Percentiles rank a stretch among this genome's conserved stretches.
Evolutionary conservation across 23 tunicate genomes (phyloP).

Genomic region (Styela clava): DNA sequence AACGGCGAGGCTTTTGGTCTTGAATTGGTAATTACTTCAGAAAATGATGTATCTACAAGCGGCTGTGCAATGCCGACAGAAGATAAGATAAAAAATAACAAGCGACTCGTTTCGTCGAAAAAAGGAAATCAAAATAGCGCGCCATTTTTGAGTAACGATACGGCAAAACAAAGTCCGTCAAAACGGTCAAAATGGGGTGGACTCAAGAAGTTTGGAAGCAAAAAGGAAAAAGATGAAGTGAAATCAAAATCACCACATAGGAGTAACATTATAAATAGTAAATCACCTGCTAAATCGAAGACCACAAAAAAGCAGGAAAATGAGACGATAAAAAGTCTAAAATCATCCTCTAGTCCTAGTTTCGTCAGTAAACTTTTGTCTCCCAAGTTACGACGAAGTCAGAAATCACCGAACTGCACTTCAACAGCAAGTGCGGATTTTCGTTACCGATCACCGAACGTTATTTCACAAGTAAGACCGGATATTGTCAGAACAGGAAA

Average conservation of each 20-base stretch:
- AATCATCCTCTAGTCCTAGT: conserved; percentile 20
- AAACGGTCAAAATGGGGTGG: conserved; percentile 42
- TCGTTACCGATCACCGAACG: conserved; percentile 13
- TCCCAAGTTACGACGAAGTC: conserved; percentile 33
- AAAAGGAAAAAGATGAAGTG: conserved; percentile 6
- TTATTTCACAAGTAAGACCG: neutral
- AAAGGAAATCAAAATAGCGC: neutral
- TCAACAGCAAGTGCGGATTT: neutral
- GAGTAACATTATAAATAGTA: neutral
- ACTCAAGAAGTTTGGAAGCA: conserved; percentile 29
- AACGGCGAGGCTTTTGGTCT: conserved; percentile 41
- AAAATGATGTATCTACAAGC: neutral
- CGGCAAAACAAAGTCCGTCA: neutral
- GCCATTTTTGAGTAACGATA: neutral
- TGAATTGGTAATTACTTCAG: conserved; percentile 65
- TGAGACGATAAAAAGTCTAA: neutral
- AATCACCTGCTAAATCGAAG: conserved; percentile 4
- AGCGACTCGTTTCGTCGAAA: neutral
- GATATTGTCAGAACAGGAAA: conserved; percentile 17
- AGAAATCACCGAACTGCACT: conserved; percentile 4
- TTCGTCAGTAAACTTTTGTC: conserved; percentile 39
- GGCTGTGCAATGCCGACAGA: neutral
- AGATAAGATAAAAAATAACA: neutral
- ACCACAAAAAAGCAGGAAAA: neutral
- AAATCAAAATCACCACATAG: neutral